A percentile compares a stretch with the other conserved stretches of the same genome.
phyloP scores from a whole-genome alignment of 2,888 invertebrate species.

The Trissolcus brochymenae region DNA sequence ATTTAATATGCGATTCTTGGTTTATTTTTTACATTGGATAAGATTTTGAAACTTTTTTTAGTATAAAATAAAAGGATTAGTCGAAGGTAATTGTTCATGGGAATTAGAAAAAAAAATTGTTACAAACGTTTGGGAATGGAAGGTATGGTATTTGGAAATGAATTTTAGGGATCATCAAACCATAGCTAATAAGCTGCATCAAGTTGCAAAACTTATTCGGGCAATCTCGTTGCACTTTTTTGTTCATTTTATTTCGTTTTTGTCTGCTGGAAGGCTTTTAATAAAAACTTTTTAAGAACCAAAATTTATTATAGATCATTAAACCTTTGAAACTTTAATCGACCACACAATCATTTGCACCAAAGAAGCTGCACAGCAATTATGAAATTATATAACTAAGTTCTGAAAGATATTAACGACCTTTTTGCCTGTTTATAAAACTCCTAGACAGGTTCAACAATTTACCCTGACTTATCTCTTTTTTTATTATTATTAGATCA shows the following conservation, averaged over 20 bases:
- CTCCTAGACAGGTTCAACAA: too few species aligned
- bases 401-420: slow-evolving; percentile 10
- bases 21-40: too few species aligned
- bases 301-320: slow-evolving; percentile 29
- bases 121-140: too few species aligned
- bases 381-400: slow-evolving; percentile 9
- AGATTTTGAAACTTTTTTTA: too few species aligned
- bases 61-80: too few species aligned
- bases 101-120: too few species aligned
- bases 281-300: slow-evolving; percentile 33
- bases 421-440: not conserved
- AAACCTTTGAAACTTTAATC: slow-evolving; percentile 28
- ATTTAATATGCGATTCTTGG: too few species aligned
- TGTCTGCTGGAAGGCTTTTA: slow-evolving; percentile 3
- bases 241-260: slow-evolving; percentile 5
- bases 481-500: too few species aligned
- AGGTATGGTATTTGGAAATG: too few species aligned
- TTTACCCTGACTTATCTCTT: too few species aligned
- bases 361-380: slow-evolving; percentile 19
- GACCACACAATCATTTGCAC: slow-evolving; percentile 14
- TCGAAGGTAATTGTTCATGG: too few species aligned
- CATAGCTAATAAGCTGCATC: slow-evolving; percentile 15
- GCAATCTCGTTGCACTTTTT: slow-evolving; percentile 3
- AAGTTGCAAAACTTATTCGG: slow-evolving; percentile 21
- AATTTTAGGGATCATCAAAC: not conserved